Evolutionary conservation across 2,888 invertebrate genomes (phyloP).

Genomic region (Timema cristinae): DNA sequence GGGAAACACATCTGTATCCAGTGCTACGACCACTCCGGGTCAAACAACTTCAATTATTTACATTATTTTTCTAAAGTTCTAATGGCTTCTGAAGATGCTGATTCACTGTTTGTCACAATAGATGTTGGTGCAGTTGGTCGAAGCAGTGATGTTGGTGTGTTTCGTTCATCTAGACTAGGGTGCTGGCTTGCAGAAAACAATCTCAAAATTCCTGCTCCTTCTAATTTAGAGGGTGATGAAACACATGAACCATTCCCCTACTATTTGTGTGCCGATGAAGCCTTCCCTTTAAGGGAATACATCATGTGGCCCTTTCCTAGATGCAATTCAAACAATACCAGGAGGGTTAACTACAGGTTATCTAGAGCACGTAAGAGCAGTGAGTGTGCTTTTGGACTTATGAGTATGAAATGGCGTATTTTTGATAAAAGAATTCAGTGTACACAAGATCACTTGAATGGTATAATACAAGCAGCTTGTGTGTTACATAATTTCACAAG

Average conservation of each 20-base stretch:
- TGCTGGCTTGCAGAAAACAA: neutral
- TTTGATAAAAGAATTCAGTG: neutral
- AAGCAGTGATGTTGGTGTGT: constrained; percentile 18
- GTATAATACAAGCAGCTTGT: constrained; percentile 10
- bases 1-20: neutral
- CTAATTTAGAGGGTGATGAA: neutral
- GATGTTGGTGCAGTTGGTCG: constrained; percentile 18
- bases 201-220: constrained; percentile 12
- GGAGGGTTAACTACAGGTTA: constrained; percentile 24
- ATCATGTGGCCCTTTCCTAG: constrained; percentile 24
- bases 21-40: neutral
- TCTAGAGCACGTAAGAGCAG: constrained; percentile 24
- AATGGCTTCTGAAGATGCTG: constrained; percentile 11
- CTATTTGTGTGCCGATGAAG: constrained; percentile 24
- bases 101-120: constrained; percentile 14
- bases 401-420: constrained; percentile 21
- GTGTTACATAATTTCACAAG: constrained; percentile 1
- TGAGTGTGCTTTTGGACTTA: constrained; percentile 27
- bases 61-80: constrained; percentile 11
- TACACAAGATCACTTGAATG: neutral
- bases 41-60: neutral
- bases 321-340: constrained; percentile 17
- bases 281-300: constrained; percentile 25
- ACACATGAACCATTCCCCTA: constrained; percentile 9
- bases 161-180: constrained; percentile 6